phyloP scores from a whole-genome alignment of 2,888 invertebrate genomes.

The Phania funesta region DNA sequence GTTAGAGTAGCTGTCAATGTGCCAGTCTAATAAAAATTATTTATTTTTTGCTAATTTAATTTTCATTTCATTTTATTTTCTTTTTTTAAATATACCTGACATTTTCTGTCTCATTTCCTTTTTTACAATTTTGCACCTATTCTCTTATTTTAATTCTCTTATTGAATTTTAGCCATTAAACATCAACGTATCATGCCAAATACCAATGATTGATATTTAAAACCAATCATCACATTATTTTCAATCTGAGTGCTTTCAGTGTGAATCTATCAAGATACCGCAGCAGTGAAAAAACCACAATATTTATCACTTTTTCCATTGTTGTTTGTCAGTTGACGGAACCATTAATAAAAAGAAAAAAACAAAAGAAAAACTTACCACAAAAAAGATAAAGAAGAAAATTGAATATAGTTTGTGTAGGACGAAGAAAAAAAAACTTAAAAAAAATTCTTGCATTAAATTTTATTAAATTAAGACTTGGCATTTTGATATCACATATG shows the following conservation, averaged over 20 bases:
- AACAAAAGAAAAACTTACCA: neutral
- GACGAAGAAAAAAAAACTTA: neutral
- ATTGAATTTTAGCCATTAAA: constrained; percentile 21
- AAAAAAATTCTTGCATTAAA: neutral
- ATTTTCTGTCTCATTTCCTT: neutral
- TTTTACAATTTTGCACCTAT: neutral
- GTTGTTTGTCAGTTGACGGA: constrained; percentile 34
- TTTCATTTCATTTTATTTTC: neutral
- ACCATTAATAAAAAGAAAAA: neutral
- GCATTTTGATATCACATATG: neutral
- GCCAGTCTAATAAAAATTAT: no score
- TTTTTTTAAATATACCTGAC: neutral
- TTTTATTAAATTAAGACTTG: neutral
- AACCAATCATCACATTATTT: constrained; percentile 55
- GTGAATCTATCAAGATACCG: constrained; percentile 42
- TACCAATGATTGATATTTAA: constrained; percentile 56
- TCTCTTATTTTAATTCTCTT: neutral
- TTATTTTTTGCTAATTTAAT: neutral
- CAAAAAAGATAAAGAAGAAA: neutral
- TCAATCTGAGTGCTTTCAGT: constrained; percentile 41
- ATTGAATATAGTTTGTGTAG: neutral
- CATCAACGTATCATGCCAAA: constrained; percentile 38
- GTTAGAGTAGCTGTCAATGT: no score
- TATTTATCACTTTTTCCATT: constrained; percentile 46
- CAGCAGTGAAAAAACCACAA: constrained; percentile 16